Evolutionary conservation across 2,797 vertebrate genomes (phyloP).

Genomic region (Balearica regulorum): DNA sequence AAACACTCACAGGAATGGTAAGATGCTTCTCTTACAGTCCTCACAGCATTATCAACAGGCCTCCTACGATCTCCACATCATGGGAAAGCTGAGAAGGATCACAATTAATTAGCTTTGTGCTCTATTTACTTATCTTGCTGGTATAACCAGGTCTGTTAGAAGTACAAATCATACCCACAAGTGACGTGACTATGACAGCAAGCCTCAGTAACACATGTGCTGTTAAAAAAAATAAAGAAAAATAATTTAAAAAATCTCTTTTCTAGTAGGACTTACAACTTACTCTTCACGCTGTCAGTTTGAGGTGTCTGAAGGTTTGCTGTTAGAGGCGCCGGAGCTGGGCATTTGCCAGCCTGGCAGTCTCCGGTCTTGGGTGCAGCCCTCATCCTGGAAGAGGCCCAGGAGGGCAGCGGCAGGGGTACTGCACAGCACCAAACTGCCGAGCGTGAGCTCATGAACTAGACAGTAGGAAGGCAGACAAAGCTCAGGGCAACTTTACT

Average conservation of each 20-base stretch:
- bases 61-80: background rate
- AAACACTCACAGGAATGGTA: background rate
- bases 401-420: background rate
- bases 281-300: background rate
- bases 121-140: background rate
- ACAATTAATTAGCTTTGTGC: background rate
- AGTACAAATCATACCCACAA: background rate
- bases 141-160: background rate
- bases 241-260: background rate
- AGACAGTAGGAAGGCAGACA: background rate
- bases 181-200: background rate
- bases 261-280: background rate
- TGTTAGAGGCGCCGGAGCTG: accelerated
- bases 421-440: background rate
- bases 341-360: background rate
- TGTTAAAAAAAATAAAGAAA: background rate
- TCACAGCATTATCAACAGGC: background rate
- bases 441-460: accelerated
- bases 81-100: background rate
- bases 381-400: background rate
- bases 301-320: background rate
- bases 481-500: background rate
- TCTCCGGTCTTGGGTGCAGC: background rate
- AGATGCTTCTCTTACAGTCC: background rate
- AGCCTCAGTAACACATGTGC: background rate